Evolutionary conservation across 2,888 invertebrate species (phyloP), one percentile per base, ranked within the genome.

Genomic region (Ethmia dodecea): DNA sequence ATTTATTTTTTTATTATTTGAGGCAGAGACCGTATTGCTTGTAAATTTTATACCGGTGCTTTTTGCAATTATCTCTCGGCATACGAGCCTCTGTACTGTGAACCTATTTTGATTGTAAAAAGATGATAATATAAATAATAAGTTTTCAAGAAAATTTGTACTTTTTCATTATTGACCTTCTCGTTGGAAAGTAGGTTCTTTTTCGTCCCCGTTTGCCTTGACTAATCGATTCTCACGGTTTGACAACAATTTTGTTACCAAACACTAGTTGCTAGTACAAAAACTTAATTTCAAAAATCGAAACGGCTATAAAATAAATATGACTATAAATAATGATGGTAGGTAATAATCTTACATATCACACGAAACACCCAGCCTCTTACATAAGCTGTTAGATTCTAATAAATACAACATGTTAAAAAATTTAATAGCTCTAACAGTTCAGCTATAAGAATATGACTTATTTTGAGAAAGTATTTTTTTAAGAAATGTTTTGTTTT

Each of bases 121-220:
- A 55, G 53, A 54, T 53, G 55, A 41, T 59, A 26, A 26, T 60
- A 64, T 60, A 53, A 49, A 60, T 56, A 62, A 70, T 71, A 74
- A 71, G 58, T 55, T 75, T 68, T 68, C 66, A 59, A 68, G 11
- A 60, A 65, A 61, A 57, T 56, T 42, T 26, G 3, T 12, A 10
- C 45, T 56, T 59, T 60, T 70, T 67, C 67, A 47, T 59, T 45
- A 48, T 37, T 31, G 58, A 68, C 80, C 76, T 77, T 74, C 58
- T 42, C 22, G 39, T 42, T 67, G 60, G 80, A 80, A 80, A 79
- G 80, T 71, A 54, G 64, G 64, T 57, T 51, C 45, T 44, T 51
- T 64, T 62, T 55, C 46, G 68, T 55, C 59, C 57, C 65, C 44
- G 30, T 49, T 69, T 49, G 56, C 66, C 76, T 73, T 75, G 75